phyloP scores from a whole-genome alignment of 2,113 vertebrate species.

The Cryptomyrus ogoouensis region DNA sequence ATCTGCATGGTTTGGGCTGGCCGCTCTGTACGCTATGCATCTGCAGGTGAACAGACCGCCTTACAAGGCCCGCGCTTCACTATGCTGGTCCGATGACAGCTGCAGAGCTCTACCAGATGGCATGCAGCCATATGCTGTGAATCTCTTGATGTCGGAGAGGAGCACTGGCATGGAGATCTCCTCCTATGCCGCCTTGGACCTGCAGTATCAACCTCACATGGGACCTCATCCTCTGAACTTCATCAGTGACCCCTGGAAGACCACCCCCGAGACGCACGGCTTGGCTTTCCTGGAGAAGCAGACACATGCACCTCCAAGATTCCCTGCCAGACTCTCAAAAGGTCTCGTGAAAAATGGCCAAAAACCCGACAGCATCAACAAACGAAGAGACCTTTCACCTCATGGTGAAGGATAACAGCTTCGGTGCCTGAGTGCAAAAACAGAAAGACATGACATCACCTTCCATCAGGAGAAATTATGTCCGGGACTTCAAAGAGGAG shows the following conservation, averaged over 20 bases:
- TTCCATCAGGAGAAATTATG: not conserved
- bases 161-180: not conserved
- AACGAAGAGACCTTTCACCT: not conserved
- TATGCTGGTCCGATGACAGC: not conserved
- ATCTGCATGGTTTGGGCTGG: not conserved
- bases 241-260: not conserved
- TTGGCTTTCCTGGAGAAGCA: not conserved
- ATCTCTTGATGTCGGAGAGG: not conserved
- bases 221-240: not conserved
- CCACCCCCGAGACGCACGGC: not conserved
- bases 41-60: not conserved
- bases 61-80: not conserved
- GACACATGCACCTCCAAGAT: not conserved
- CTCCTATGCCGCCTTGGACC: not conserved
- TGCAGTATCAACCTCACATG: not conserved
- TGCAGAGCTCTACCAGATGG: not conserved
- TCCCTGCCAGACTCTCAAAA: not conserved
- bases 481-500: not conserved
- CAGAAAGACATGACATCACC: conserved; percentile 9
- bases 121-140: not conserved
- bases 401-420: not conserved
- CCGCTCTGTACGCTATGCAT: not conserved
- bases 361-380: not conserved
- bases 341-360: not conserved
- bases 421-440: not conserved